phyloP scores from a whole-genome alignment of 1,140 invertebrate genomes.

The Micrasema minimum region DNA sequence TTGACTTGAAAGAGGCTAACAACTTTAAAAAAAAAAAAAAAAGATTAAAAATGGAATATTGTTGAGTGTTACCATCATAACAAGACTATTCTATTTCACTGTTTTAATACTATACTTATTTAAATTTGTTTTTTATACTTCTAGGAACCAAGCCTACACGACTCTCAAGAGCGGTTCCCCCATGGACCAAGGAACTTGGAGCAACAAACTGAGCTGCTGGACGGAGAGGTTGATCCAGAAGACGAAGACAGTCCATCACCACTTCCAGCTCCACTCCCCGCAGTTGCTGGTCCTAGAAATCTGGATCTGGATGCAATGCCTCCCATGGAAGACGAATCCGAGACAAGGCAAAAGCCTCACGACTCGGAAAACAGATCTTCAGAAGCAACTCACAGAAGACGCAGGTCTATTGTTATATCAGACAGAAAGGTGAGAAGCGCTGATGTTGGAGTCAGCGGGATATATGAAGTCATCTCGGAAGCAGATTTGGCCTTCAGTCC shows the following conservation, averaged over 20 bases:
- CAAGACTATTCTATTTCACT: no score
- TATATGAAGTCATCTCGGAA: constrained; percentile 92
- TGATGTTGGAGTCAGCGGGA: constrained; percentile 86
- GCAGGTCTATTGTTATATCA: constrained; percentile 75
- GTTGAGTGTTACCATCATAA: no score
- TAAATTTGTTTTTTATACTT: constrained; percentile 46
- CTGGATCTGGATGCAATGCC: constrained; percentile 58
- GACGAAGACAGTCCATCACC: constrained; percentile 56
- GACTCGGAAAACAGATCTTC: constrained; percentile 31
- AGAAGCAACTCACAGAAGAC: constrained; percentile 55
- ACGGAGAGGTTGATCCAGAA: constrained; percentile 53
- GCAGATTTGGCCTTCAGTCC: constrained; percentile 92
- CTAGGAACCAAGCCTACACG: constrained; percentile 68
- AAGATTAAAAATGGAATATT: no score
- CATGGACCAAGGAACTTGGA: constrained; percentile 82
- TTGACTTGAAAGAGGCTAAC: no score
- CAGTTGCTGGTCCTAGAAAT: constrained; percentile 69
- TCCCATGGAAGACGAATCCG: constrained; percentile 19
- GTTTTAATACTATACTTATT: no score
- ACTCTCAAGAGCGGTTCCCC: constrained; percentile 79
- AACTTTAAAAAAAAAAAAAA: no score
- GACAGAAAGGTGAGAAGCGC: constrained; percentile 81
- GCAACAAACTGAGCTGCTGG: constrained; percentile 51
- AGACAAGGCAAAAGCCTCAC: neutral
- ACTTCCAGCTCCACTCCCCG: constrained; percentile 61